These are phyloP conservation scores for Xenopus laevis DNA, from an alignment of 2,113 vertebrate genomes.

Conservation along the genomic window DNA sequence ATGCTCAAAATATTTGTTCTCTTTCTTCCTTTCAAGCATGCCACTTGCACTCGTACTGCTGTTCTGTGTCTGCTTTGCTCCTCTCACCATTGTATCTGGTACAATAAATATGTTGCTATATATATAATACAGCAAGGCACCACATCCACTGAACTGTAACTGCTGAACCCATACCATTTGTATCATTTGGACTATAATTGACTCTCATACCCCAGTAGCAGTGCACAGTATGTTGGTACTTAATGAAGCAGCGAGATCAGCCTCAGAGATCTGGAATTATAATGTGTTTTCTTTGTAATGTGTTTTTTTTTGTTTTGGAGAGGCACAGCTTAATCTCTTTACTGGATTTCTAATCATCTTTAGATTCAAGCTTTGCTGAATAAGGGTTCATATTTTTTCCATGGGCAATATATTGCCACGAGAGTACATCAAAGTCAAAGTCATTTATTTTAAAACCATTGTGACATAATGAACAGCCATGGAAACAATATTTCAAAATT, in stretches of 20 bases:
- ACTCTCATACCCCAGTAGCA: slow-evolving; percentile 11
- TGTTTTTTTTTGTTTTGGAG: slow-evolving; percentile 9
- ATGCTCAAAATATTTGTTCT: no score
- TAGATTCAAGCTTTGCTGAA: no score
- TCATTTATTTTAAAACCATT: no score
- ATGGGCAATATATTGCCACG: no score
- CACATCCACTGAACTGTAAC: neutral
- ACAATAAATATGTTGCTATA: neutral
- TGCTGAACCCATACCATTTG: neutral
- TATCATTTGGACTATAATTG: slow-evolving; percentile 13
- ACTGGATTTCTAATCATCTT: no score
- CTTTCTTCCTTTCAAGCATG: neutral
- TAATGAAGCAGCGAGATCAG: slow-evolving; percentile 32
- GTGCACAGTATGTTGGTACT: slow-evolving; percentile 11
- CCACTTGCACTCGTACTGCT: neutral
- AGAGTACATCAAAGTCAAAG: no score
- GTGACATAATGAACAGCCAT: no score
- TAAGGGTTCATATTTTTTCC: no score
- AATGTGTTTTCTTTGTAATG: slow-evolving; percentile 22
- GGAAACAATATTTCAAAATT: no score
- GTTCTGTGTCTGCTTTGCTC: neutral
- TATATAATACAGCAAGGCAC: neutral
- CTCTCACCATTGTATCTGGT: neutral
- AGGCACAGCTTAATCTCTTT: slow-evolving; percentile 5
- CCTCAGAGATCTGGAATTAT: slow-evolving; percentile 24